Conservation (phyloP, 2,888 invertebrate species). For the Folsomia manolachei region DNA sequence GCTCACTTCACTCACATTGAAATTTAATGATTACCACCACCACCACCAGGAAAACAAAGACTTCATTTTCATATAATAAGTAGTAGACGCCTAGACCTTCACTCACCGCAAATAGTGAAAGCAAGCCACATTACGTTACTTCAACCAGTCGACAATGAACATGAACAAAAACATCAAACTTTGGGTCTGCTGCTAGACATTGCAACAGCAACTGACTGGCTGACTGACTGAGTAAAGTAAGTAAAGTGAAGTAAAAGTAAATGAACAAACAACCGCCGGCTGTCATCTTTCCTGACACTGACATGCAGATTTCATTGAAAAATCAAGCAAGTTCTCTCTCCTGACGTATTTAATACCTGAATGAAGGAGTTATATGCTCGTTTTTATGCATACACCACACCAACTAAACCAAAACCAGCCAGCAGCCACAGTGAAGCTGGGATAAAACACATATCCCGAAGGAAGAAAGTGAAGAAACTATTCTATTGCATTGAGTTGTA, state of each 20-base stretch:
- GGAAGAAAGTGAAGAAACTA: neutral
- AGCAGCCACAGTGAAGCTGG: neutral
- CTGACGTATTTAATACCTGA: conserved; percentile 7
- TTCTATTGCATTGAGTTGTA: too few relatives aligned
- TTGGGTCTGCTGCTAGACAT: neutral
- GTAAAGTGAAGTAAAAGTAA: neutral
- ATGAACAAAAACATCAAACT: neutral
- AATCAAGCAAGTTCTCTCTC: too few relatives aligned
- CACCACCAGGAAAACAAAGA: neutral
- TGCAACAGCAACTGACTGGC: too few relatives aligned
- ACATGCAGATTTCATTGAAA: conserved; percentile 10
- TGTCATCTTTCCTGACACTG: conserved; percentile 5
- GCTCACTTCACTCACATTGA: neutral
- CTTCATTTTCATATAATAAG: too few relatives aligned
- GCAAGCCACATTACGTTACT: neutral
- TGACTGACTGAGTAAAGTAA: too few relatives aligned
- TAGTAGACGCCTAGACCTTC: neutral
- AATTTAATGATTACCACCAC: neutral
- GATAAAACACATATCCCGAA: neutral
- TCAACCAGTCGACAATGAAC: too few relatives aligned
- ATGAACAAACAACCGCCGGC: conserved; percentile 4
- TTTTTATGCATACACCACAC: too few relatives aligned
- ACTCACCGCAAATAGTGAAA: neutral
- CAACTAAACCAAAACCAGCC: neutral
- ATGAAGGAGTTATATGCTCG: neutral